These are phyloP conservation scores for Lasius platythorax DNA, from an alignment of 2,888 invertebrate species.

Conservation along the genomic window DNA sequence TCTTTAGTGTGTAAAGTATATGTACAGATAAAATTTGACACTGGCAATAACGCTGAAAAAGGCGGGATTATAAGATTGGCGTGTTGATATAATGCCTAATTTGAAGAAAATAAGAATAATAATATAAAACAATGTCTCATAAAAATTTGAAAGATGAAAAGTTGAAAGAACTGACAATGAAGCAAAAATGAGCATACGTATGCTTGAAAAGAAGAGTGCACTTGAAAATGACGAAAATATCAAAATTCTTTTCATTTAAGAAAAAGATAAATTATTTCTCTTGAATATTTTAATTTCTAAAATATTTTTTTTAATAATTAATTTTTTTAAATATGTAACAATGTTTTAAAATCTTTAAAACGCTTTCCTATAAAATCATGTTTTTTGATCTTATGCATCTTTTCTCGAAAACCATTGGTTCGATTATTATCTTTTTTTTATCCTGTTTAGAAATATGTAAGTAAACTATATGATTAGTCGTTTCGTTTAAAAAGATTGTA, in stretches of 20 bases:
- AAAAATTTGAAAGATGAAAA: too few relatives aligned
- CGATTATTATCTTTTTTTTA: neutral
- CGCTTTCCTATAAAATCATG: neutral
- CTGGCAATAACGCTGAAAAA: too few relatives aligned
- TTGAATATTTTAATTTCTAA: neutral
- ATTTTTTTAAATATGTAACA: neutral
- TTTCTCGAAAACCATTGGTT: neutral
- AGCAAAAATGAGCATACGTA: too few relatives aligned
- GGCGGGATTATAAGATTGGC: too few relatives aligned
- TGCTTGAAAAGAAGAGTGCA: neutral
- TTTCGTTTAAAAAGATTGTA: neutral
- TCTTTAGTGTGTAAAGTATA: too few relatives aligned
- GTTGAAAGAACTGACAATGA: too few relatives aligned
- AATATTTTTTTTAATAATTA: neutral
- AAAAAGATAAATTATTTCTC: neutral
- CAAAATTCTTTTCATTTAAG: neutral
- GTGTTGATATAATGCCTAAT: too few relatives aligned
- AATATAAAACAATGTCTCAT: too few relatives aligned
- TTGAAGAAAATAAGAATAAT: too few relatives aligned
- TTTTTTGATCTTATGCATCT: neutral
- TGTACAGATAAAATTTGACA: too few relatives aligned
- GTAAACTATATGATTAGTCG: neutral
- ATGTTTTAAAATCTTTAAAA: neutral
- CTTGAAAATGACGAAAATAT: neutral
- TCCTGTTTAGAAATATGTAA: too few relatives aligned